Base-by-base conservation (phyloP, 2,888 invertebrate genomes). In the Anaspis maculata region DNA sequence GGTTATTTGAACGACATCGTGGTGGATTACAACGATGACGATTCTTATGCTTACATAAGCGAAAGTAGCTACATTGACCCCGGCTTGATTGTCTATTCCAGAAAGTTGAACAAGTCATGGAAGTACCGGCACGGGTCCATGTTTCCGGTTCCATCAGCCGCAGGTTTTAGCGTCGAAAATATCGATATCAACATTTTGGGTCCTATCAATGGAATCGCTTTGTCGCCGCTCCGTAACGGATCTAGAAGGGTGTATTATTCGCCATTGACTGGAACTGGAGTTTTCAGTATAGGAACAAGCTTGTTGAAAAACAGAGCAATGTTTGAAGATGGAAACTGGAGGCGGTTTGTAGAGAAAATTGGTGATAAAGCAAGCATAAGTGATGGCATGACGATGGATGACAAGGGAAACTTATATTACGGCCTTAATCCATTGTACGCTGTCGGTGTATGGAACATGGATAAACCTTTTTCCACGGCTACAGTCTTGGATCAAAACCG, bases 1-100 rank as follows among this genome's bases (percentile, higher is more conserved):
- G 75, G 76, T 5, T 75, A 77, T 46, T 59, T 83, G 16, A 80
- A 80, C 53, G 83, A 83, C 51, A 69, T 83, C 13, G 83, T 83
- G 1, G 62, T 83, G 7, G 83, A 34, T 7, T 11, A 25, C 6
- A 11, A 5, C 5, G 19, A 82, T 51, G 74, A 79, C 49, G 72
- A 72, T 10, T 72, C 69, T 22, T 75, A 70, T 51, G 83, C 82
- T 7, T 83, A 81, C 51, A 81, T 83, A 14, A 79, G 79, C 1
- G 83, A 83, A 56, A 75, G 72, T 51, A 76, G 76, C 49, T 68
- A 67, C 3, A 64, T 68, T 1, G 79, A 81, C 59, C 81, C 83
- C 1, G 82, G 82, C 15, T 73, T 84, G 33, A 74, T 84, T 29
- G 77, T 83, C 11, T 83, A 77, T 62, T 76, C 78, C 2, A 64